Percentiles rank a stretch among this genome's conserved stretches.
phyloP scores from a whole-genome alignment of 2,797 vertebrate species.

The Tadarida brasiliensis region DNA sequence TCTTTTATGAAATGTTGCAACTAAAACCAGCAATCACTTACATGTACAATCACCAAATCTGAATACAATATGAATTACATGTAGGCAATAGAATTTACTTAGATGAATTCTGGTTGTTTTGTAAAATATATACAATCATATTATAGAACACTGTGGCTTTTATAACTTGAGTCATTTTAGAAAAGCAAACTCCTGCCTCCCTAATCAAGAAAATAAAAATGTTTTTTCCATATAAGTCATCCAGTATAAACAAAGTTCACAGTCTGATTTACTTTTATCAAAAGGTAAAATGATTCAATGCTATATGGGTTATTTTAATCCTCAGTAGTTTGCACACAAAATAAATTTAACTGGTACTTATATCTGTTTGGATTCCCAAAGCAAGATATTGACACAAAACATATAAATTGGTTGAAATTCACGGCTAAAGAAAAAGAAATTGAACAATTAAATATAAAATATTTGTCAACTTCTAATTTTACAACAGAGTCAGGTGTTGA shows the following conservation, averaged over 20 bases:
- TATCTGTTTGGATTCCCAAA: background rate
- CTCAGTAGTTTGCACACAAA: background rate
- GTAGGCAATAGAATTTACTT: constrained; percentile 41
- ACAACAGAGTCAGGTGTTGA: background rate
- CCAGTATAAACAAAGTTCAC: constrained; percentile 66
- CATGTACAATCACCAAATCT: background rate
- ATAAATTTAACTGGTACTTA: background rate
- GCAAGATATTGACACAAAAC: constrained; percentile 43
- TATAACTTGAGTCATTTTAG: constrained; percentile 40
- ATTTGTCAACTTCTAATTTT: constrained; percentile 54
- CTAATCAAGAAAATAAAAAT: constrained; percentile 18
- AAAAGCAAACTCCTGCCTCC: constrained; percentile 62
- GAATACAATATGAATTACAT: background rate
- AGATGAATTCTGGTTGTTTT: constrained; percentile 58
- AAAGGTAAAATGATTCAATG: background rate
- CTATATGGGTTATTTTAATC: constrained; percentile 25
- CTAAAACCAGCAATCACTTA: constrained; percentile 50
- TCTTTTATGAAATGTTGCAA: constrained; percentile 19
- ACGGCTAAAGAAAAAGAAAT: background rate
- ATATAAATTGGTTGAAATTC: constrained; percentile 30
- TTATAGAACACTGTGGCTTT: constrained; percentile 48
- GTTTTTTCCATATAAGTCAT: constrained; percentile 53
- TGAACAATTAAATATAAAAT: constrained; percentile 72
- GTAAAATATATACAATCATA: constrained; percentile 15
- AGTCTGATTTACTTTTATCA: constrained; percentile 64